Evolutionary conservation across 2,113 vertebrate genomes (phyloP).

Genomic region (Chloropsis hardwickii): DNA sequence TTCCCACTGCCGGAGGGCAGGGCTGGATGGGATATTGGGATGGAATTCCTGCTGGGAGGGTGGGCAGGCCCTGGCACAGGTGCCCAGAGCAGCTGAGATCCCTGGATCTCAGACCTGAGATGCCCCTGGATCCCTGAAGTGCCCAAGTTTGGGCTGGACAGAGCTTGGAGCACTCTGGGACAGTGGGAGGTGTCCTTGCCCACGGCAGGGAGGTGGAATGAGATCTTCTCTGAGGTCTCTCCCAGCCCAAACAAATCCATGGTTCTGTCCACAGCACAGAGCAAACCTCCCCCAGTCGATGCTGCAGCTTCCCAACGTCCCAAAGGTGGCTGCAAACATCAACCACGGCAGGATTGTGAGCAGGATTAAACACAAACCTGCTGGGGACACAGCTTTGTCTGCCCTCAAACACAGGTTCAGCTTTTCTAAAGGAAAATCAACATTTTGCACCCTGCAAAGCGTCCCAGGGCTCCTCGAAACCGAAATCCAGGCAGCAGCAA

Average conservation of each 20-base stretch:
- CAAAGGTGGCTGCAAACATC: neutral
- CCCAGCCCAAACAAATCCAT: neutral
- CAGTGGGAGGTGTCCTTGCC: fast-evolving
- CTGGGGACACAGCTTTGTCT: fast-evolving
- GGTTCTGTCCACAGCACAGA: fast-evolving
- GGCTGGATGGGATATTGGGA: fast-evolving
- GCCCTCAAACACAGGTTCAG: neutral
- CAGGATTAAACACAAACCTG: fast-evolving
- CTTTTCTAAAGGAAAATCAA: neutral
- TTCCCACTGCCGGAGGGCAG: neutral
- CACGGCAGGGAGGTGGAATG: neutral
- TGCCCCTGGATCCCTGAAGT: neutral
- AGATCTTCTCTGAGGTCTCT: too few relatives aligned
- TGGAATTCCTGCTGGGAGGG: neutral
- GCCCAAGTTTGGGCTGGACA: fast-evolving
- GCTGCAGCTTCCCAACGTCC: neutral
- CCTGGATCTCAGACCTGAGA: too few relatives aligned
- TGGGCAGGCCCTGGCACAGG: neutral
- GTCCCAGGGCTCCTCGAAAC: neutral
- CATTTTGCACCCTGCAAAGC: neutral
- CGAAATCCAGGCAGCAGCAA: neutral
- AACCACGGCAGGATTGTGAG: fast-evolving
- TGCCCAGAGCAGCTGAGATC: neutral
- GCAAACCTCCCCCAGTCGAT: fast-evolving
- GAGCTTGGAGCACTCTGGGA: neutral